These are phyloP conservation scores for Conopomorpha cramerella DNA, from an alignment of 1,140 invertebrate genomes.

Conservation along the genomic window DNA sequence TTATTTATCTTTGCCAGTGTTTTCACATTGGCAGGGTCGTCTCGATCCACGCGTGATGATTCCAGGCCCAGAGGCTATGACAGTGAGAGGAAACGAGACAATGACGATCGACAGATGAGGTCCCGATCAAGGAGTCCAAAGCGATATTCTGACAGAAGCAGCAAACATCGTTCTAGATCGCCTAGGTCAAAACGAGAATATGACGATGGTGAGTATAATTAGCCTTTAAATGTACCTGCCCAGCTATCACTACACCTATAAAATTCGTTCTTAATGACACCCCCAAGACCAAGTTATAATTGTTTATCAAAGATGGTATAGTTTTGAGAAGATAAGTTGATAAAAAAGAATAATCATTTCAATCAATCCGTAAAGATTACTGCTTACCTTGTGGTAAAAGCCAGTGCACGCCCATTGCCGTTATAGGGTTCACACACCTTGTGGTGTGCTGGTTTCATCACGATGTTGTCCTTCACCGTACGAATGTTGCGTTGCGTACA, in stretches of 20 bases:
- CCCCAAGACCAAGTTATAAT: no score
- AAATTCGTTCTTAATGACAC: neutral
- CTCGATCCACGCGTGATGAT: conserved; percentile 61
- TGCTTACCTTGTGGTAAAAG: no score
- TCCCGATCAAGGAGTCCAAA: conserved; percentile 28
- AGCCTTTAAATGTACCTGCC: neutral
- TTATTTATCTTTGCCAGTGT: conserved; percentile 61
- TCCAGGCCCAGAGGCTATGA: conserved; percentile 40
- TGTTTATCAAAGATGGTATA: no score
- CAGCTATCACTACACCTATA: neutral
- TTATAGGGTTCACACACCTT: no score
- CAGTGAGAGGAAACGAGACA: conserved; percentile 12
- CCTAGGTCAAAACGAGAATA: neutral
- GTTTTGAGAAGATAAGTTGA: no score
- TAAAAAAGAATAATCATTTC: no score
- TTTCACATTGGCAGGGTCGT: conserved; percentile 60
- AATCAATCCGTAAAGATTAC: no score
- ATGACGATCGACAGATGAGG: neutral
- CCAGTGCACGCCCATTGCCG: no score
- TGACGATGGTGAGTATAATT: conserved; percentile 1
- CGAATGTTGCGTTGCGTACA: no score
- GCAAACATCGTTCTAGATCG: neutral
- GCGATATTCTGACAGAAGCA: no score
- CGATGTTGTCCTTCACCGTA: no score
- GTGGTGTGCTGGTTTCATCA: no score